A percentile compares a stretch with the other conserved stretches of the same genome.
phyloP scores from a whole-genome alignment of 2,113 vertebrate genomes.

The Pelusios castaneus region DNA sequence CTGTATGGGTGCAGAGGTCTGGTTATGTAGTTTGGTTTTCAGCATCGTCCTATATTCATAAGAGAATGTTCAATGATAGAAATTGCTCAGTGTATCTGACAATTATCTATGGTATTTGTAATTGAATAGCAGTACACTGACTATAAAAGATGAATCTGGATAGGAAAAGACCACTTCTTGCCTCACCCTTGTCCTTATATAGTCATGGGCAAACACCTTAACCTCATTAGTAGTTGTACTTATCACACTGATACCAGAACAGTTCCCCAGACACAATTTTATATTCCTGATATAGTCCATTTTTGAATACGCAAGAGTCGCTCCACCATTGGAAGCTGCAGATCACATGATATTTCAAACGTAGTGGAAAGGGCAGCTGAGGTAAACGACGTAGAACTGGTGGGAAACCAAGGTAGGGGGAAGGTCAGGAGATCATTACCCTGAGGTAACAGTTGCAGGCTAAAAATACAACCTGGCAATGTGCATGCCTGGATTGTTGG shows the following conservation, averaged over 20 bases:
- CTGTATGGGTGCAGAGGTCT: not conserved
- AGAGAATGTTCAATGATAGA: not conserved
- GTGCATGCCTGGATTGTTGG: not conserved
- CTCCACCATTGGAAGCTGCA: not conserved
- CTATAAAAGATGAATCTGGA: not conserved
- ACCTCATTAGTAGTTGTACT: not conserved
- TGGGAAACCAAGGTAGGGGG: not conserved
- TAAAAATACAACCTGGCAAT: not conserved
- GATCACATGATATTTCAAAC: not conserved
- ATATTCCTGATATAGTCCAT: not conserved
- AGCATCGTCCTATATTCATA: not conserved
- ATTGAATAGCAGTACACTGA: not conserved
- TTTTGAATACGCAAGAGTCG: not conserved
- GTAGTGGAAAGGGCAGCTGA: not conserved
- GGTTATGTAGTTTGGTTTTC: not conserved
- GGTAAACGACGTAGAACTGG: not conserved
- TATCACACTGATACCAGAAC: not conserved
- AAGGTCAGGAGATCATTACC: not conserved
- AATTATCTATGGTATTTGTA: not conserved
- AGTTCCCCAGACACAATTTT: not conserved
- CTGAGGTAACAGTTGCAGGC: not conserved
- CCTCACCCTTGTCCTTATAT: not conserved
- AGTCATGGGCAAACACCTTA: not conserved
- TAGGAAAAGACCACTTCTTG: not conserved
- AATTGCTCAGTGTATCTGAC: not conserved